Conservation (phyloP, 53 echinoderm and acorn worm genomes). For the Henricia sp. region DNA sequence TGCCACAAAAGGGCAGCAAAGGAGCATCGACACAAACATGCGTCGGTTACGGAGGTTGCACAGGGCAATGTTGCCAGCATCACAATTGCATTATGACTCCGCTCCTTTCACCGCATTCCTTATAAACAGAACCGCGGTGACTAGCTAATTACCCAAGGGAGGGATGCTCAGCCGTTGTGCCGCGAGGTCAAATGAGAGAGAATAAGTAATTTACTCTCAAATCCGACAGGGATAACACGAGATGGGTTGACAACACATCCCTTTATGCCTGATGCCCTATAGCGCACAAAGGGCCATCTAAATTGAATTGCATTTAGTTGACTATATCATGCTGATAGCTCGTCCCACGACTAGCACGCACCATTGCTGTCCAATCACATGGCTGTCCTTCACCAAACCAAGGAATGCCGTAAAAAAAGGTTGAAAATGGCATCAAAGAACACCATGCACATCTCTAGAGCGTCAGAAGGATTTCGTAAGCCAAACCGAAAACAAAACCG, state of each 20-base stretch:
- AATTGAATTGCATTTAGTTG: slow-evolving; percentile 21
- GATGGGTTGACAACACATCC: not conserved
- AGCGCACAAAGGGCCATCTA: not conserved
- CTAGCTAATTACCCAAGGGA: slow-evolving; percentile 6
- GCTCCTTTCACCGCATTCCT: not conserved
- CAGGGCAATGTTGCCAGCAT: not conserved
- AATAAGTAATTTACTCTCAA: not conserved
- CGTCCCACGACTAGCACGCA: slow-evolving; percentile 1
- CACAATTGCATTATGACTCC: not conserved
- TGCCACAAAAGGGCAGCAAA: not conserved
- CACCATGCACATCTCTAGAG: too few species aligned
- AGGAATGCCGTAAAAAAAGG: too few species aligned
- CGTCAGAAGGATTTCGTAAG: too few species aligned
- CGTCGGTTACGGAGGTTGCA: too few species aligned
- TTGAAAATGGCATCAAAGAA: too few species aligned
- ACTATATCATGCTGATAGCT: too few species aligned
- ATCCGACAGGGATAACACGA: not conserved
- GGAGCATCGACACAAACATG: not conserved
- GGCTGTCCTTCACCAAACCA: too few species aligned
- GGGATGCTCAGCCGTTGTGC: not conserved
- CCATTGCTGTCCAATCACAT: too few species aligned
- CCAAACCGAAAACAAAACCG: too few species aligned
- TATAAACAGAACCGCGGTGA: not conserved
- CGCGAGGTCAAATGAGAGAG: not conserved
- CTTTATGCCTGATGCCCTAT: not conserved